A percentile compares a stretch with the other conserved stretches of the same genome.
Conservation (phyloP, 2,113 vertebrate species). For the Cairina moschata region DNA sequence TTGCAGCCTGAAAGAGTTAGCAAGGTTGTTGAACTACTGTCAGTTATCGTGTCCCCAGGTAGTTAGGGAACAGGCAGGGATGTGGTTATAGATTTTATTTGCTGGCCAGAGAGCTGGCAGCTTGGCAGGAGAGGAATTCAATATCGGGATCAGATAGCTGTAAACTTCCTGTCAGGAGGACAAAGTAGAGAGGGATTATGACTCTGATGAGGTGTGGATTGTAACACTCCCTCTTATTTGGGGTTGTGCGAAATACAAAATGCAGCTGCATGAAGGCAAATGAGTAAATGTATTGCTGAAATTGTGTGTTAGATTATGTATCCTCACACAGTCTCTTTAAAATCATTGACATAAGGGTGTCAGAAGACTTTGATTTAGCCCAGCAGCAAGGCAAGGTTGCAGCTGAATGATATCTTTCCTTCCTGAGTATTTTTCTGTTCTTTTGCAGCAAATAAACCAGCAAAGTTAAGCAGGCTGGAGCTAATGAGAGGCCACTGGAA, state of each 20-base stretch:
- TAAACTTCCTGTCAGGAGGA: conserved; percentile 29
- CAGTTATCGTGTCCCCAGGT: background rate
- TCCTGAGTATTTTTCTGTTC: background rate
- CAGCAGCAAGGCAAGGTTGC: background rate
- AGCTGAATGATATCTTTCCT: background rate
- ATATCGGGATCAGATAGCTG: conserved; percentile 12
- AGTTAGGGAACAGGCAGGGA: background rate
- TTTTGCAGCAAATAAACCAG: conserved; percentile 8
- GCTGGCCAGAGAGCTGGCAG: background rate
- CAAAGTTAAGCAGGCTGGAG: conserved; percentile 17
- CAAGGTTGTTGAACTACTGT: background rate
- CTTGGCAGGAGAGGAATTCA: background rate
- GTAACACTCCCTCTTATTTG: background rate
- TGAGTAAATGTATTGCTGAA: background rate
- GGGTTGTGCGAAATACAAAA: conserved; percentile 2
- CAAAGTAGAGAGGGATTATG: conserved; percentile 12
- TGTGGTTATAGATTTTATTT: background rate
- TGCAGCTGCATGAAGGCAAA: background rate
- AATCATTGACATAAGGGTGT: background rate
- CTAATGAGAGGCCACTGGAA: conserved; percentile 52
- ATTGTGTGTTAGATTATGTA: background rate
- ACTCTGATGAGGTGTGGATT: conserved; percentile 11
- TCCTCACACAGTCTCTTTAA: background rate
- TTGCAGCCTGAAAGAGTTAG: background rate
- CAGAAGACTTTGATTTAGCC: background rate